These are phyloP conservation scores for Julus scanicus DNA, from an alignment of 2,888 invertebrate genomes.

Conservation along the genomic window DNA sequence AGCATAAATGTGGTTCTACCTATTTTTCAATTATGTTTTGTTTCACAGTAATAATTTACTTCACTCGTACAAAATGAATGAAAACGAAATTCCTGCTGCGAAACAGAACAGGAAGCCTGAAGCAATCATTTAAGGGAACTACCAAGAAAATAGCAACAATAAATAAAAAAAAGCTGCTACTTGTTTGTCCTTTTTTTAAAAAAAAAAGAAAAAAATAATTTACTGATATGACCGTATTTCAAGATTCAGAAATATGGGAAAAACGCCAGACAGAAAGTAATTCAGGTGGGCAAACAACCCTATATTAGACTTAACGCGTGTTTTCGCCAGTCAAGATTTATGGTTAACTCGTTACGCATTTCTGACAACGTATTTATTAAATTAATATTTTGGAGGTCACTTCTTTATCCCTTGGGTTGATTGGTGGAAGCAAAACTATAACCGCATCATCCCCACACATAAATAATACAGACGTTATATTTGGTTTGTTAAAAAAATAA, in stretches of 20 bases:
- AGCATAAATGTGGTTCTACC: not conserved
- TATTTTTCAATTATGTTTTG: not conserved
- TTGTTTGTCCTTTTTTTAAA: not conserved
- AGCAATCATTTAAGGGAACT: conserved; percentile 11
- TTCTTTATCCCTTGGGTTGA: conserved; percentile 47
- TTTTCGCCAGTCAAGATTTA: not conserved
- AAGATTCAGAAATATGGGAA: conserved; percentile 3
- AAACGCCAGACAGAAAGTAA: conserved; percentile 6
- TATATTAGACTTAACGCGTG: not conserved
- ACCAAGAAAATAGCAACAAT: not conserved
- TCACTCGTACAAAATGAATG: not conserved
- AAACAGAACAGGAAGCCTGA: not conserved
- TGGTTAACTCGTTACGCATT: conserved; percentile 34
- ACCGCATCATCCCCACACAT: conserved; percentile 34
- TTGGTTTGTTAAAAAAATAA: not conserved
- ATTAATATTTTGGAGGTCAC: conserved; percentile 47
- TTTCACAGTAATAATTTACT: not conserved
- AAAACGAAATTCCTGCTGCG: not conserved
- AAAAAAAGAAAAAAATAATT: not conserved
- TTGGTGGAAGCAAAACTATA: conserved; percentile 17
- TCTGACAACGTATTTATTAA: conserved; percentile 45
- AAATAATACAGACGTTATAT: not conserved
- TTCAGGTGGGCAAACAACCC: conserved; percentile 23
- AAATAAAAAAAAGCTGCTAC: not conserved
- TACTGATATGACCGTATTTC: not conserved